Evolutionary conservation across 2,888 invertebrate species (phyloP).

Genomic region (Dorcus parallelipipedus): DNA sequence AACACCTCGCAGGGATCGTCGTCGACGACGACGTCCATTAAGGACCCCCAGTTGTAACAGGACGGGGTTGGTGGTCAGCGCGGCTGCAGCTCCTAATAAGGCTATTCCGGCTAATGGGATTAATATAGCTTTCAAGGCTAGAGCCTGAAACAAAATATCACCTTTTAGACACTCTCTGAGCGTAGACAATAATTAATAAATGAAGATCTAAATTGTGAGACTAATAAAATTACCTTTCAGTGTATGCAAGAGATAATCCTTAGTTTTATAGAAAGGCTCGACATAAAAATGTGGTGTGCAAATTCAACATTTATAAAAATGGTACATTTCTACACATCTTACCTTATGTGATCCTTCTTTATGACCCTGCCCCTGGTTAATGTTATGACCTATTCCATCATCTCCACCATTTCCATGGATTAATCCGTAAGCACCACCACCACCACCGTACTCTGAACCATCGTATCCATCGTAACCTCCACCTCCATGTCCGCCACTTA

Average conservation of each 20-base stretch:
- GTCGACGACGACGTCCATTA: conserved; percentile 59
- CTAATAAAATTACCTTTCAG: too few species aligned
- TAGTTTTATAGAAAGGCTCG: too few species aligned
- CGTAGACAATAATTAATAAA: neutral
- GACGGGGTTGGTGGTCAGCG: conserved; percentile 75
- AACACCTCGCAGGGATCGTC: conserved; percentile 31
- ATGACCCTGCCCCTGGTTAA: too few species aligned
- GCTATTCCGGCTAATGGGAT: conserved; percentile 77
- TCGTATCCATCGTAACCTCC: neutral
- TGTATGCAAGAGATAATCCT: too few species aligned
- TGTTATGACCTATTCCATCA: too few species aligned
- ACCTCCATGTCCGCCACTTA: neutral
- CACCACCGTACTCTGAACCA: neutral
- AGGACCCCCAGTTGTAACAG: conserved; percentile 75
- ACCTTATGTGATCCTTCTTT: too few species aligned
- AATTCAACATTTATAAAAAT: too few species aligned
- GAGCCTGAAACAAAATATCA: conserved; percentile 49
- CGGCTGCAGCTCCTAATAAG: conserved; percentile 72
- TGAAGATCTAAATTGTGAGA: too few species aligned
- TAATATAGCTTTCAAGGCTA: conserved; percentile 60
- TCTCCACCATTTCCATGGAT: too few species aligned
- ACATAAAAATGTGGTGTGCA: too few species aligned
- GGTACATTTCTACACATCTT: too few species aligned
- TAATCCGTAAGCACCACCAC: too few species aligned
- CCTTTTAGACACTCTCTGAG: neutral